Evolutionary conservation across 2,888 invertebrate species (phyloP).

Genomic region (Ichneumon xanthorius): DNA sequence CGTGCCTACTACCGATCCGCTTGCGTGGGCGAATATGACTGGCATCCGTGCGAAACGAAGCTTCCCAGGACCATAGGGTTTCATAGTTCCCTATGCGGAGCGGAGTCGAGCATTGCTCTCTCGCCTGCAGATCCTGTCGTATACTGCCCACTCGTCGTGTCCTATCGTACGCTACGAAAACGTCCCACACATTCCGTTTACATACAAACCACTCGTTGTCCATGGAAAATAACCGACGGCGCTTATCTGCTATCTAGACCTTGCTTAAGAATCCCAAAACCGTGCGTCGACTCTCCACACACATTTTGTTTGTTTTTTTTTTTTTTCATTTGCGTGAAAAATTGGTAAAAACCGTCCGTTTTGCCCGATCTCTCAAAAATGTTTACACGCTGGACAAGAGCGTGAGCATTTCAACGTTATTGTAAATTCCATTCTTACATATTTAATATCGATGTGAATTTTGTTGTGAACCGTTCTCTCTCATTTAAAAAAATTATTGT

Average conservation of each 20-base stretch:
- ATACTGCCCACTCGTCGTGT: constrained; percentile 53
- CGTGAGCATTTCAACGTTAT: background rate
- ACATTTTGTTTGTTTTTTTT: background rate
- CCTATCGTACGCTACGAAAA: constrained; percentile 41
- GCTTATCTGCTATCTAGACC: background rate
- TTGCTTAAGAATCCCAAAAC: constrained; percentile 4
- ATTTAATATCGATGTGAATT: background rate
- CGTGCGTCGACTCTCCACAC: background rate
- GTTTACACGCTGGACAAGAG: background rate
- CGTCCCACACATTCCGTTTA: constrained; percentile 53
- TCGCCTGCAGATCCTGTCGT: constrained; percentile 9
- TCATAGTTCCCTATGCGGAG: background rate
- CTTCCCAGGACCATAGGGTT: constrained; percentile 35
- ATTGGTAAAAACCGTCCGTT: no score
- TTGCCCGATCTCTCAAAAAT: background rate
- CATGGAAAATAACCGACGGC: background rate
- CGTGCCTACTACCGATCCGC: constrained; percentile 4
- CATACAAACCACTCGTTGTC: background rate
- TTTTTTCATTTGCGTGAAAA: background rate
- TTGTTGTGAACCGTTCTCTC: background rate
- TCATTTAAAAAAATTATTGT: background rate
- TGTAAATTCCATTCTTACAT: background rate
- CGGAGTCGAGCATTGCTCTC: constrained; percentile 38
- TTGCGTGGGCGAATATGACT: constrained; percentile 58
- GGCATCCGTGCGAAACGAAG: constrained; percentile 46